Conservation (phyloP, 2,797 vertebrate genomes). For the Avahi laniger region DNA sequence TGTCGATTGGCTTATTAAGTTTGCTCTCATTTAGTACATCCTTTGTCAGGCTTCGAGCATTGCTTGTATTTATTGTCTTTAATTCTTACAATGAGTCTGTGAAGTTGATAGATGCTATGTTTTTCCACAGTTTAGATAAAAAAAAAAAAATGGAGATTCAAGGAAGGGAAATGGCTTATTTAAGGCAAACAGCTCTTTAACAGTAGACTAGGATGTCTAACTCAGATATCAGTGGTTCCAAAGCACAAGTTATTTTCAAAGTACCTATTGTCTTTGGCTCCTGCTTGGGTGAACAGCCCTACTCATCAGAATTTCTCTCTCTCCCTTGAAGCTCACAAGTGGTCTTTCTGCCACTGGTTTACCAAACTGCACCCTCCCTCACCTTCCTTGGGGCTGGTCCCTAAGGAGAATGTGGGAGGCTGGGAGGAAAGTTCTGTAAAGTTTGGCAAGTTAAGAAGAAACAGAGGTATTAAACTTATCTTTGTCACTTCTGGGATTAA, state of each 20-base stretch:
- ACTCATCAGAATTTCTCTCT: neutral
- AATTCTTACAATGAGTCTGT: neutral
- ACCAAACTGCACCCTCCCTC: accelerated
- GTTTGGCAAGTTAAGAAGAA: neutral
- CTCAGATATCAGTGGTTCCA: neutral
- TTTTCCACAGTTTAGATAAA: neutral
- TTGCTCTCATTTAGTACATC: neutral
- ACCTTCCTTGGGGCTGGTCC: neutral
- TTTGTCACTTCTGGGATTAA: conserved; percentile 20
- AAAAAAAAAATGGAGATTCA: neutral
- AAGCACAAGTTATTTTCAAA: neutral
- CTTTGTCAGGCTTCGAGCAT: neutral
- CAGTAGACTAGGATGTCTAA: neutral
- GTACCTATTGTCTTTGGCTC: neutral
- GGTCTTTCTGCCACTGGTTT: neutral
- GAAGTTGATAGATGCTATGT: neutral
- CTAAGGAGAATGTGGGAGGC: neutral
- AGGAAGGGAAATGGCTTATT: neutral
- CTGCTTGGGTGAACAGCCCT: neutral
- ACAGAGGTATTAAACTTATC: neutral
- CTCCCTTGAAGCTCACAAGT: neutral
- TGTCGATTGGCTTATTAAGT: neutral
- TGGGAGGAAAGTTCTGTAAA: neutral
- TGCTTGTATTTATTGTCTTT: neutral
- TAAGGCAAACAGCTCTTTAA: neutral